Percentiles rank a stretch among this genome's conserved stretches.
Evolutionary conservation across 2,797 vertebrate species (phyloP).

Genomic region (Catamblyrhynchus diadema): DNA sequence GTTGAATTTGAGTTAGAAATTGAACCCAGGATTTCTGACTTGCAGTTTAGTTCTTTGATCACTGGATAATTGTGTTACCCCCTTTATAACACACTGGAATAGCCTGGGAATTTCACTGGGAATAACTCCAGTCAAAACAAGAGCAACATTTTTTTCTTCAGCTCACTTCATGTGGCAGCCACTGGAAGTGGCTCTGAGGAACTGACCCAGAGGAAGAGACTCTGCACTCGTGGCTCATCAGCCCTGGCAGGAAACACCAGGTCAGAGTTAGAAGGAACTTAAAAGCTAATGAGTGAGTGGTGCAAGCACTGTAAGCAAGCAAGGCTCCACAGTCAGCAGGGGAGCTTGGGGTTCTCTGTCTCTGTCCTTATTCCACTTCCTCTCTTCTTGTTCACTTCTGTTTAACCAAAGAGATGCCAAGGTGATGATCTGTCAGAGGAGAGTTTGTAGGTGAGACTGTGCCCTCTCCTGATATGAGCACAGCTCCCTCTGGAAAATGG

Average conservation of each 20-base stretch:
- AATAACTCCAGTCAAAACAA: conserved; percentile 22
- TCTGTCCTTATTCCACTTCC: background rate
- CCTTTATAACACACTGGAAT: background rate
- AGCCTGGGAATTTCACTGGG: background rate
- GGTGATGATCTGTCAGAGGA: background rate
- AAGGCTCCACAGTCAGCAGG: background rate
- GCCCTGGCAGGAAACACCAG: background rate
- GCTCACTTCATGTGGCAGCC: background rate
- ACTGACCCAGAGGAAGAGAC: background rate
- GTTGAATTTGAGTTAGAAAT: background rate
- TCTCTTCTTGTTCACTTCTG: background rate
- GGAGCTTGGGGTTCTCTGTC: background rate
- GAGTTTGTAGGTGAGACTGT: background rate
- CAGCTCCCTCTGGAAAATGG: background rate
- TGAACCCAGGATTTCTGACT: conserved; percentile 35
- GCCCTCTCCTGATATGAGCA: background rate
- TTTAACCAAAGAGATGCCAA: background rate
- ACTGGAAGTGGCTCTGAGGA: background rate
- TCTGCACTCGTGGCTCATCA: background rate
- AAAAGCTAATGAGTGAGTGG: background rate
- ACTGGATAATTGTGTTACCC: background rate
- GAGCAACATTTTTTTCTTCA: background rate
- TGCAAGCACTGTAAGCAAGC: background rate
- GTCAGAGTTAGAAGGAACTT: background rate
- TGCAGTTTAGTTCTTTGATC: background rate